These are phyloP conservation scores for Tangara arthus DNA, from an alignment of 2,797 vertebrate species.

Conservation along the genomic window DNA sequence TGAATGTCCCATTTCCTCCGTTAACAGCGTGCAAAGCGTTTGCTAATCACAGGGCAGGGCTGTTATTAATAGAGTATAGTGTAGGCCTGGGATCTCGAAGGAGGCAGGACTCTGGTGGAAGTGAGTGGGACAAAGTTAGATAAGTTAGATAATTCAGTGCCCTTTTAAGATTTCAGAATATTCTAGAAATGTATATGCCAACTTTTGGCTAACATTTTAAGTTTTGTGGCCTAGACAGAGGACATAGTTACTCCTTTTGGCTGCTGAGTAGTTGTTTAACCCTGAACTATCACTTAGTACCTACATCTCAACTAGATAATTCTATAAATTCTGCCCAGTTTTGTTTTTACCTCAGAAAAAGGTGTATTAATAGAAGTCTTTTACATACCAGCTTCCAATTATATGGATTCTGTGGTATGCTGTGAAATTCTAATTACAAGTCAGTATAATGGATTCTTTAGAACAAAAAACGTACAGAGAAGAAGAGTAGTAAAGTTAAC, in stretches of 20 bases:
- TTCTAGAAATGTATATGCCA: too few relatives aligned
- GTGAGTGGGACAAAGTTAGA: background rate
- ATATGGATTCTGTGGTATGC: too few relatives aligned
- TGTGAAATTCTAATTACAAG: too few relatives aligned
- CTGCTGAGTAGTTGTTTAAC: background rate
- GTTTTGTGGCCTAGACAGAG: background rate
- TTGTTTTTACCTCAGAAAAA: background rate
- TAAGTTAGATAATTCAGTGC: background rate
- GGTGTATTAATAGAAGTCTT: background rate
- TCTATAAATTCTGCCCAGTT: background rate
- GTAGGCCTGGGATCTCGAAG: too few relatives aligned
- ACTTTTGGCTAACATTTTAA: background rate
- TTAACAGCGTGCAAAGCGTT: rapidly evolving
- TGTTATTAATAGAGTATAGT: rapidly evolving
- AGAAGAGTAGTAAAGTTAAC: too few relatives aligned
- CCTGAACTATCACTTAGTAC: background rate
- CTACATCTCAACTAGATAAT: background rate
- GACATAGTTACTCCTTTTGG: background rate
- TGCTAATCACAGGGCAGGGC: background rate
- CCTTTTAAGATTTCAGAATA: background rate
- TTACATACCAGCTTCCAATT: too few relatives aligned
- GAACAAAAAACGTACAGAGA: too few relatives aligned
- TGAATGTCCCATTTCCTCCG: background rate
- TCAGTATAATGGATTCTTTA: too few relatives aligned
- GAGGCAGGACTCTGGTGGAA: background rate